Conservation (phyloP, 1,140 invertebrate genomes). For the Ceratoteleas bidentatus region DNA sequence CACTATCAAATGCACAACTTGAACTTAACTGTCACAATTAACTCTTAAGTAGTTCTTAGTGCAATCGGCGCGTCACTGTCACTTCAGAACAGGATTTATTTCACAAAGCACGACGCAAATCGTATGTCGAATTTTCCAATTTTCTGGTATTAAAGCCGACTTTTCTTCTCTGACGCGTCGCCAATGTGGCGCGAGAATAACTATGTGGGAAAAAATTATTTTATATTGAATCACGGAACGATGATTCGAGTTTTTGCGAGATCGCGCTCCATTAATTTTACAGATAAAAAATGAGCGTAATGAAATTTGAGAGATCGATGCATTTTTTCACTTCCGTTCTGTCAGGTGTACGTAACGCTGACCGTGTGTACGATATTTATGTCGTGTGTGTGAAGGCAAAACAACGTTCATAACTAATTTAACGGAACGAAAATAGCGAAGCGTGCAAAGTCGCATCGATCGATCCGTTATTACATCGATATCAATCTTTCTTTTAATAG, state of each 20-base stretch:
- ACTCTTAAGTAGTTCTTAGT: constrained; percentile 50
- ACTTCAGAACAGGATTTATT: constrained; percentile 45
- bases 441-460: constrained; percentile 39
- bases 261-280: constrained; percentile 36
- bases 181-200: constrained; percentile 17
- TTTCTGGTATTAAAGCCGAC: constrained; percentile 9
- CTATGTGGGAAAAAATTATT: constrained; percentile 11
- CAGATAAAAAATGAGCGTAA: constrained; percentile 23
- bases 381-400: constrained; percentile 12
- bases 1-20: constrained; percentile 36
- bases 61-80: constrained; percentile 38
- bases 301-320: constrained; percentile 19
- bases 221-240: constrained; percentile 34
- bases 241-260: constrained; percentile 27
- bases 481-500: constrained; percentile 26
- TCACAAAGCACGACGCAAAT: constrained; percentile 32
- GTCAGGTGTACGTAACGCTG: constrained; percentile 7
- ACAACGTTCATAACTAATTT: constrained; percentile 34
- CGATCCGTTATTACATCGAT: constrained; percentile 34
- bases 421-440: constrained; percentile 42
- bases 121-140: constrained; percentile 24
- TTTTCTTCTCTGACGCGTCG: background rate
- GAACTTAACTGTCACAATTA: constrained; percentile 49
- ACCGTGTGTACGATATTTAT: constrained; percentile 17
- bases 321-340: constrained; percentile 28